A percentile compares a stretch with the other conserved stretches of the same genome.
These are phyloP conservation scores for Indicator maculatus DNA, from an alignment of 2,113 vertebrate genomes.

Conservation along the genomic window DNA sequence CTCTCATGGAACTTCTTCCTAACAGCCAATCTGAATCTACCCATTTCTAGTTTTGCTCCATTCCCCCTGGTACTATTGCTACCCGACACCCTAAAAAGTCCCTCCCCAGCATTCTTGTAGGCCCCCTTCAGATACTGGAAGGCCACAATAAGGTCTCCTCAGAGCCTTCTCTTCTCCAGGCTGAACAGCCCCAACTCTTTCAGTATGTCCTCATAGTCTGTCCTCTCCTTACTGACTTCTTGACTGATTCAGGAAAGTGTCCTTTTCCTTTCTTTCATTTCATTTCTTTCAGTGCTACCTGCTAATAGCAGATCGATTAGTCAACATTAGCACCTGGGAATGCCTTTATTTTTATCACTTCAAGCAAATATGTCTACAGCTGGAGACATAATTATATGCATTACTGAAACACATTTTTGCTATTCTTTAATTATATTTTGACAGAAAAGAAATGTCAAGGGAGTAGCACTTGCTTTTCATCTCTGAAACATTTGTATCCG, in stretches of 20 bases:
- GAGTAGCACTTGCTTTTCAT: slow-evolving; percentile 47
- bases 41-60: too few relatives aligned
- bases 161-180: too few relatives aligned
- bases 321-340: slow-evolving; percentile 9
- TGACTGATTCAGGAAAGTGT: background rate
- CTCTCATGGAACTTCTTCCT: too few relatives aligned
- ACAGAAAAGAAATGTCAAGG: slow-evolving; percentile 58
- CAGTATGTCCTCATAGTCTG: too few relatives aligned
- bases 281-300: background rate
- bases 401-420: slow-evolving; percentile 39
- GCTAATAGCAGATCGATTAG: slow-evolving; percentile 29
- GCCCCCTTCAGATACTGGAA: too few relatives aligned
- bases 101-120: too few relatives aligned
- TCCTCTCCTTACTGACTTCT: background rate
- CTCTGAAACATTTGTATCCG: slow-evolving; percentile 43
- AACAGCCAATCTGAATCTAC: too few relatives aligned
- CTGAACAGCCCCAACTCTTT: too few relatives aligned
- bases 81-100: too few relatives aligned
- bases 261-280: slow-evolving; percentile 5
- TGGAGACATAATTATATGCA: slow-evolving; percentile 46
- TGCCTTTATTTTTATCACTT: slow-evolving; percentile 37
- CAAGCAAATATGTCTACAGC: slow-evolving; percentile 48
- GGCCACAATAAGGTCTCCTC: too few relatives aligned
- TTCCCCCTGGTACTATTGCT: too few relatives aligned
- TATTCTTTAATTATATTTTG: slow-evolving; percentile 61